Base-by-base conservation (phyloP, 2,113 vertebrate genomes). In the Chascanopsetta lugubris region DNA sequence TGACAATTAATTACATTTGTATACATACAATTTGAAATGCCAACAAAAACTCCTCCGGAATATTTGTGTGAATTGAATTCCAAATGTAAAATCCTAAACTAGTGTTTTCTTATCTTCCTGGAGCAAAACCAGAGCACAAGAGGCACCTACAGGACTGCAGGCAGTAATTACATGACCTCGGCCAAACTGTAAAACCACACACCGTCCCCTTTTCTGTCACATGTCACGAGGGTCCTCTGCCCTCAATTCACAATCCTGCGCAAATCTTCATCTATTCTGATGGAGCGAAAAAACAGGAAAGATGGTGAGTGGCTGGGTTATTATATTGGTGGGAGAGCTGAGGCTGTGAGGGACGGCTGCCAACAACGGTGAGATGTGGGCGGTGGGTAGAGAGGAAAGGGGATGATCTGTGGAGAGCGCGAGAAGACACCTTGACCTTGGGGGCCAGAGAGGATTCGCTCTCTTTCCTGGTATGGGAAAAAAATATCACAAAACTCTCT, bases 381-480 rank as follows among this genome's bases (percentile, higher is more conserved):
- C 45, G 59, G 43, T 24, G 32, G 21, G 13, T 54, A 72, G 57
- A 61, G 64, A 71, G 68, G 58, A 74, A 65, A 6, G 51, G 51
- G 50, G 51, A 70, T 53, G 54, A 76, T 60, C 21, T 2, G 15
- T 29, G 66, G 26, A 4, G 40, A 18, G 64, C 47, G 34, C 26
- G 24, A 50, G 74, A 74, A 82, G 63, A 69, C 72, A 66, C 68
- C 51, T 69, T 63, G 67, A 87, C 85, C 85, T 81, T 88, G 48
- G 62, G 38, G 65, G 55, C 18, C 56, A 46, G 32, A 80, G 57
- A 81, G 48, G 32, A 46, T 57, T 45, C 53, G 25, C 58, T 63
- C 50, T 36, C n/a, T 59, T 43, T 53, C 70, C 15, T 40, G 34
- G 0, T 21, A 50, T 21, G 12, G 34, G 47, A 20, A 15, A 11